phyloP scores from a whole-genome alignment of 37 sponge, comb jelly and placozoan species.

The Hexactinellida sp. region DNA sequence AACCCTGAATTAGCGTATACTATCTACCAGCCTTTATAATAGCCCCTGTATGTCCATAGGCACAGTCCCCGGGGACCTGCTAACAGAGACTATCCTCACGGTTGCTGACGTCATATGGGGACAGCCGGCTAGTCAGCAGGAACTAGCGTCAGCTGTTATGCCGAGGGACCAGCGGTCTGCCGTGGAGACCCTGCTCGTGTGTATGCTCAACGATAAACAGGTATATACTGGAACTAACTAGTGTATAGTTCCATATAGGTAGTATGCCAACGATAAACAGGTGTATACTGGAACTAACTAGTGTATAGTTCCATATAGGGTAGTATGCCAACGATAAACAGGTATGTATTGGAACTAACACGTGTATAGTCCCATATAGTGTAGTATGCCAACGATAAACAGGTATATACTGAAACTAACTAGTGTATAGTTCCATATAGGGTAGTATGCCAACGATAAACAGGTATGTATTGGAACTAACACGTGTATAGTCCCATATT shows the following conservation, averaged over 20 bases:
- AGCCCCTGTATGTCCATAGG: neutral
- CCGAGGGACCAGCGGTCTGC: neutral
- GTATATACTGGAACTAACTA: neutral
- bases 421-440: neutral
- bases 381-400: neutral
- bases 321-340: neutral
- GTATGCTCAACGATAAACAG: slow-evolving; percentile 5
- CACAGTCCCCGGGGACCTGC: neutral
- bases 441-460: too few relatives aligned
- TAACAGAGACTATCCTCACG: neutral
- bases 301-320: neutral
- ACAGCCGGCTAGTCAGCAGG: neutral
- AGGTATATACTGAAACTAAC: neutral
- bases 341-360: neutral
- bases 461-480: neutral
- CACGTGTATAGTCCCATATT: neutral
- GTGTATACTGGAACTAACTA: neutral
- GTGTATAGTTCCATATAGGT: neutral
- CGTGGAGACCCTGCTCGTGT: neutral
- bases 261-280: neutral
- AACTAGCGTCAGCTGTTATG: neutral
- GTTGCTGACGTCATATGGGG: neutral
- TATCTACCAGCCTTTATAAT: neutral
- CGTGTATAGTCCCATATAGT: neutral
- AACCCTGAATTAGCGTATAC: neutral